Evolutionary conservation across 2,113 vertebrate species (phyloP), one percentile per base, ranked within the genome.

Genomic region (Aythya baeri): DNA sequence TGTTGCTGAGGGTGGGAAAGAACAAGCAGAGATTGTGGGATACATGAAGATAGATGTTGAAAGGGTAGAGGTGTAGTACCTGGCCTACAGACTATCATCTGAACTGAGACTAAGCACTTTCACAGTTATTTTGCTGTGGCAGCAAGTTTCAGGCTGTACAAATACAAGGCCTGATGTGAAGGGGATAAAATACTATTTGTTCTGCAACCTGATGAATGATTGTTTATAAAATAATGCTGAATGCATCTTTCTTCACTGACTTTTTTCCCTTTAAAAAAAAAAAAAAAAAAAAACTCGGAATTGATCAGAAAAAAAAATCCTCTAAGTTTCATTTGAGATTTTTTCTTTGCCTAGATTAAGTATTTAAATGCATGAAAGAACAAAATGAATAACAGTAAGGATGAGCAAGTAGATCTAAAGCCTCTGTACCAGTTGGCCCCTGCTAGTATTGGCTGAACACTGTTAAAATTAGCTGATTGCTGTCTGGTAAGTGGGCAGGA

Each of bases 61-160:
- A 57, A 91, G 89, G 71, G 8, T 7, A 65, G 81, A 54, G 34
- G 20, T 44, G 20, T 44, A 49, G 36, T 81, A 94, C 61, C 74
- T 41, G 92, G 87, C 36, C 86, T 88, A n/a, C 57, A 17, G 88
- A 86, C 70, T 65, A 16, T 80, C 92, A 88, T 71, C 77, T 71
- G 83, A 96, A 36, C 62, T 7, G 70, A 96, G 83, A 96, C 95
- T 97, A 96, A 97, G 95, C 88, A 93, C 73, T 96, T 94, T 72
- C 88, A 95, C 90, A 92, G 89, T 80, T 95, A 74, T 76, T 90
- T 90, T 94, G 88, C 90, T 96, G 72, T 86, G 81, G 72, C 93
- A 93, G 94, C 94, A 95, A 83, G 89, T 96, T 94, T 94, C 89
- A 95, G 93, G 57, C 94, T 96, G 82, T 49, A 83, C 87, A 96